Conservation (phyloP, 2,888 invertebrate species). For the Polietes domitor region DNA sequence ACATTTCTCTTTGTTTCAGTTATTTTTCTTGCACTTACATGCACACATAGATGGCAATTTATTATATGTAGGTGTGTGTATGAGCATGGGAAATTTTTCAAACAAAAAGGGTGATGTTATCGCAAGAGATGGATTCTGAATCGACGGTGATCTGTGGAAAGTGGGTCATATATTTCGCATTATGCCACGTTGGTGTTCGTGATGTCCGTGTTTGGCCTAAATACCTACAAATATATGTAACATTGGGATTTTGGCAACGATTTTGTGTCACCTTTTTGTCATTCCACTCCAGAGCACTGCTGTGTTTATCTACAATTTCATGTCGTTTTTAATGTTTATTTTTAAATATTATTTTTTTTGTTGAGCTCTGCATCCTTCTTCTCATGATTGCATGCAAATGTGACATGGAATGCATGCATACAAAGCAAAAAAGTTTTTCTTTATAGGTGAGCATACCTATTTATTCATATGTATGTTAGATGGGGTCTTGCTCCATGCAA, state of each 20-base stretch:
- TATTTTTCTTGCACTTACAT: slow-evolving; percentile 46
- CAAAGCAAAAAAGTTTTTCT: slow-evolving; percentile 41
- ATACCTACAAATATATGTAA: neutral
- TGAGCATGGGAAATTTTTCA: slow-evolving; percentile 15
- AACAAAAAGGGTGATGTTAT: neutral
- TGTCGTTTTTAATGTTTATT: slow-evolving; percentile 3
- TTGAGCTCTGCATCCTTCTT: slow-evolving; percentile 41
- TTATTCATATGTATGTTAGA: neutral
- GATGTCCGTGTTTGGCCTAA: neutral
- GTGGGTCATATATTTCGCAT: neutral
- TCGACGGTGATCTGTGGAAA: no score
- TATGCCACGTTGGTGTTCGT: neutral
- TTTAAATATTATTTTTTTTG: neutral
- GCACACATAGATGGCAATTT: slow-evolving; percentile 34
- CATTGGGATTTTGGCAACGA: neutral
- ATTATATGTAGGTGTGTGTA: neutral
- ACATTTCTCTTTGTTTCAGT: slow-evolving; percentile 38
- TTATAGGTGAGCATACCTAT: neutral
- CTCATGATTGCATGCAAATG: slow-evolving; percentile 60
- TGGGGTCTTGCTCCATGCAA: no score
- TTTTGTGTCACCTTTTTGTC: neutral
- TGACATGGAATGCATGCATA: slow-evolving; percentile 61
- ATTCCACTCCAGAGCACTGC: neutral
- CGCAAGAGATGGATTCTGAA: neutral
- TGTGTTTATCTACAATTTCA: neutral